Evolutionary conservation across 1,140 invertebrate genomes (phyloP).

Genomic region (Zophobas atratus): DNA sequence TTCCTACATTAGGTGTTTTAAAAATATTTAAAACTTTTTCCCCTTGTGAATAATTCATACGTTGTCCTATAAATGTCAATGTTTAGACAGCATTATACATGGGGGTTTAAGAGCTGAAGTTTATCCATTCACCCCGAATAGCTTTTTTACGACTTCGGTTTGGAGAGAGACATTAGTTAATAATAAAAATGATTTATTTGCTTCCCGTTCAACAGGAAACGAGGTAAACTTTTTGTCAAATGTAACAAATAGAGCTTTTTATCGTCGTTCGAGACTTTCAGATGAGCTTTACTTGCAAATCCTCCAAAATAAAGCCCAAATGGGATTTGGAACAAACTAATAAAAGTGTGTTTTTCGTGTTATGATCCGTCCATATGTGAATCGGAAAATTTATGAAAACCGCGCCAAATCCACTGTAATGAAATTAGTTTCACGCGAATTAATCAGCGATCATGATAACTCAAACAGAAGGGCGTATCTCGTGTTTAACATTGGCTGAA

Average conservation of each 20-base stretch:
- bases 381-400: not conserved
- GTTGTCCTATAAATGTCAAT: constrained; percentile 3
- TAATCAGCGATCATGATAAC: constrained; percentile 10
- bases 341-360: not conserved
- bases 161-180: constrained; percentile 25
- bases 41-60: constrained; percentile 14
- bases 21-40: not conserved
- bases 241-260: constrained; percentile 9
- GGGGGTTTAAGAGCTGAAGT: not conserved
- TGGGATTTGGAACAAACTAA: not conserved
- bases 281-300: not conserved
- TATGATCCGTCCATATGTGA: not conserved
- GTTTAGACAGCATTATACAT: constrained; percentile 28
- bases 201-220: not conserved
- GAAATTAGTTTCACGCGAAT: not conserved
- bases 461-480: not conserved
- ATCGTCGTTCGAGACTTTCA: not conserved
- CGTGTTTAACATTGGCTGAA: not conserved
- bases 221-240: constrained; percentile 1
- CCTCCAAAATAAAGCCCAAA: not conserved
- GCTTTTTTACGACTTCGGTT: constrained; percentile 24
- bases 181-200: constrained; percentile 13
- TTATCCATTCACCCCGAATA: constrained; percentile 31
- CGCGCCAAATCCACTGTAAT: not conserved
- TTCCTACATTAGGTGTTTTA: not conserved